phyloP scores from a whole-genome alignment of 2,888 invertebrate genomes.

The Napeogenes sylphis region DNA sequence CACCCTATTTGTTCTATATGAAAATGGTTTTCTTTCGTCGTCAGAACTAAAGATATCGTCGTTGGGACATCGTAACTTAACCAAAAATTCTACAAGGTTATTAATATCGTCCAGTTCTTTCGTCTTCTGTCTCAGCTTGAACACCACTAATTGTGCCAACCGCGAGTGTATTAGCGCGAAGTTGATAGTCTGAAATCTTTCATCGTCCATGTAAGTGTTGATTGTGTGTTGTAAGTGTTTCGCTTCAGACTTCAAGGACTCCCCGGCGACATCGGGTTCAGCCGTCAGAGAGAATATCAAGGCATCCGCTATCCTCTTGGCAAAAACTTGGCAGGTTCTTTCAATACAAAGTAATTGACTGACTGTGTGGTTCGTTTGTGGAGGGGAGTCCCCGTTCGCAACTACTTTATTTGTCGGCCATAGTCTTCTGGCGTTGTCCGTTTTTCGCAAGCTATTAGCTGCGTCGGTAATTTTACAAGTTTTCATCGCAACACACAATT shows the following conservation, averaged over 20 bases:
- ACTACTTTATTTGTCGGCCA: conserved; percentile 41
- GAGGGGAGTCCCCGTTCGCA: conserved; percentile 49
- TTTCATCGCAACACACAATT: conserved; percentile 78
- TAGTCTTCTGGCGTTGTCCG: conserved; percentile 53
- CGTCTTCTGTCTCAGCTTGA: conserved; percentile 73
- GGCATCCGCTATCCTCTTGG: conserved; percentile 82
- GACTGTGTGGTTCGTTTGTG: conserved; percentile 56
- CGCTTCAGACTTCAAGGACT: conserved; percentile 80
- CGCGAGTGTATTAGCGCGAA: conserved; percentile 82
- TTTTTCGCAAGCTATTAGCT: conserved; percentile 54
- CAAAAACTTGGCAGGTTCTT: conserved; percentile 79
- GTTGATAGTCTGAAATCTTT: conserved; percentile 79
- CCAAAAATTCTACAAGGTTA: conserved; percentile 55
- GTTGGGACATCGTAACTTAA: conserved; percentile 63
- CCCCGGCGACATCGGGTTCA: conserved; percentile 74
- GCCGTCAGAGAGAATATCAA: conserved; percentile 77
- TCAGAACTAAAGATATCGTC: conserved; percentile 79
- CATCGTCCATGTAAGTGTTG: conserved; percentile 82
- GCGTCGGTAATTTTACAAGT: conserved; percentile 72
- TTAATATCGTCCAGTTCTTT: conserved; percentile 64
- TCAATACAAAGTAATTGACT: conserved; percentile 67
- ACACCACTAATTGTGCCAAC: conserved; percentile 79
- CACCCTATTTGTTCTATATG: conserved; percentile 51
- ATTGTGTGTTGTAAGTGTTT: conserved; percentile 83
- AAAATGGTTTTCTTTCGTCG: conserved; percentile 62